phyloP scores from a whole-genome alignment of 2,888 invertebrate species.

The Leucania comma region DNA sequence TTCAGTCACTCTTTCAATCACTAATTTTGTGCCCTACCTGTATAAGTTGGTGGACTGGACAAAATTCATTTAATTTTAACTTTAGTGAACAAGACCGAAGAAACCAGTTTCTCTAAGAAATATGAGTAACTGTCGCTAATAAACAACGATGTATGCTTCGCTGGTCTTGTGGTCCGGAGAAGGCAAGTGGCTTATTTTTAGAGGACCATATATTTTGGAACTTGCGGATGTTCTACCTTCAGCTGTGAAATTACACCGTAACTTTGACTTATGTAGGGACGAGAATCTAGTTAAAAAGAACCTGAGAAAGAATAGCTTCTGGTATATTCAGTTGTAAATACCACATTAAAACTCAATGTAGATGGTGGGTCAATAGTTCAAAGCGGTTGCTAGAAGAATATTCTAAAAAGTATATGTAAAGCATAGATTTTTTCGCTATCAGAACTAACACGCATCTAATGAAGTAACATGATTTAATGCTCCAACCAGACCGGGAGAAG shows the following conservation, averaged over 20 bases:
- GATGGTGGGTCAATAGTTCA: not conserved
- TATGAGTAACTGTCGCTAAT: conserved; percentile 34
- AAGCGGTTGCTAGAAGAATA: not conserved
- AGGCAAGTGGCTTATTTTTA: conserved; percentile 48
- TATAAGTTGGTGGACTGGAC: too few relatives aligned
- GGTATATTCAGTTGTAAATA: too few relatives aligned
- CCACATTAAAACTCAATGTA: conserved; percentile 9
- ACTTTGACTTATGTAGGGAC: conserved; percentile 39
- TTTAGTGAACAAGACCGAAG: not conserved
- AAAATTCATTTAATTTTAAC: conserved; percentile 15
- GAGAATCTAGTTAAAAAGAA: conserved; percentile 16
- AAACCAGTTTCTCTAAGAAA: conserved; percentile 17
- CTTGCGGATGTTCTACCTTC: conserved; percentile 38
- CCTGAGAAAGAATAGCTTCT: not conserved
- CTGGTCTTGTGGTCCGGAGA: conserved; percentile 22
- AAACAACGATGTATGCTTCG: conserved; percentile 47
- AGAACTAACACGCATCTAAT: not conserved
- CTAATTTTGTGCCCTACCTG: too few relatives aligned
- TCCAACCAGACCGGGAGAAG: too few relatives aligned
- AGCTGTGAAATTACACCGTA: conserved; percentile 48
- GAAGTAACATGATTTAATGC: too few relatives aligned
- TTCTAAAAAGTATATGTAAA: too few relatives aligned
- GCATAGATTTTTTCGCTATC: too few relatives aligned
- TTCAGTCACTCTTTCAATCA: too few relatives aligned
- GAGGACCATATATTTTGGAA: conserved; percentile 38